phyloP scores from a whole-genome alignment of 2,797 vertebrate species.

The Alfaro cultratus region DNA sequence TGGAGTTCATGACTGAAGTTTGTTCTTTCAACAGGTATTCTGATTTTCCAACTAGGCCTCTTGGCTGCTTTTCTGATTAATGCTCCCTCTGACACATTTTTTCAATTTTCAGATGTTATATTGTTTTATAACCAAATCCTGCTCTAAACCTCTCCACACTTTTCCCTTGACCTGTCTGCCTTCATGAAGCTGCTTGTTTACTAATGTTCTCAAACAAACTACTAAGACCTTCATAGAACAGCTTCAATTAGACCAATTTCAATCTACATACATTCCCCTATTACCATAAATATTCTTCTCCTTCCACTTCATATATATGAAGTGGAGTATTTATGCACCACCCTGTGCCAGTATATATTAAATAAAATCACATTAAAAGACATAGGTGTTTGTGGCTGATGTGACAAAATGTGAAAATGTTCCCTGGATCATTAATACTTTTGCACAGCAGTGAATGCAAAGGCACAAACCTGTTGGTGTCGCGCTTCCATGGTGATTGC shows the following conservation, averaged over 20 bases:
- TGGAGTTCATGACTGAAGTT: neutral
- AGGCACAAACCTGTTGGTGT: constrained; percentile 88
- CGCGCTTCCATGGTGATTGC: constrained; percentile 90
- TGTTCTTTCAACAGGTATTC: neutral
- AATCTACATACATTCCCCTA: neutral
- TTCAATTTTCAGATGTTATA: neutral
- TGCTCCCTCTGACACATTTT: neutral
- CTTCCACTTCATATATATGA: neutral
- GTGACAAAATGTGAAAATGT: neutral
- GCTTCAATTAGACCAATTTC: neutral
- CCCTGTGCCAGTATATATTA: neutral
- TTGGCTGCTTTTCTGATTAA: neutral
- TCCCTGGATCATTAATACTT: neutral
- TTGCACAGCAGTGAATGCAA: neutral
- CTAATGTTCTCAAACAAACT: neutral
- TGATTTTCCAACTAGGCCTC: neutral
- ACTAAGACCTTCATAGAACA: neutral
- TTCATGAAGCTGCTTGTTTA: neutral
- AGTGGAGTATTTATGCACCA: neutral
- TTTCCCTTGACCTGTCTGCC: neutral
- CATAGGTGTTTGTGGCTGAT: neutral
- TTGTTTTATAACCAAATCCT: neutral
- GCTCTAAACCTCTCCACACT: neutral
- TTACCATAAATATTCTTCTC: neutral
- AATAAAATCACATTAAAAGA: neutral